Evolutionary conservation across 2,888 invertebrate species (phyloP).

Genomic region (Hirtodrosophila histrioides): DNA sequence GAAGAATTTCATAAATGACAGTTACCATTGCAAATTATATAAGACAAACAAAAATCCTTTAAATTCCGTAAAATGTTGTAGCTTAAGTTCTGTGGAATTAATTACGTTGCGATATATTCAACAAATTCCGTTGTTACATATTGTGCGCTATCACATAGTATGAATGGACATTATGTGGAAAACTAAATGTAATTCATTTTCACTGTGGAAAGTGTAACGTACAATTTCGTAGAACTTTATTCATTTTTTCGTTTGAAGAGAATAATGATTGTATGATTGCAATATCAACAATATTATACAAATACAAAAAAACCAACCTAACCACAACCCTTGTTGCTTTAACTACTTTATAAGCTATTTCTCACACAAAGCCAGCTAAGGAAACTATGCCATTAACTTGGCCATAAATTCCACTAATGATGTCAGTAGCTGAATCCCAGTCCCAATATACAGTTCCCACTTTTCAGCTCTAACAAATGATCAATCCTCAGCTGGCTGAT

Average conservation of each 20-base stretch:
- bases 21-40: too few species aligned
- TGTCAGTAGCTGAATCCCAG: slow-evolving; percentile 24
- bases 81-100: too few species aligned
- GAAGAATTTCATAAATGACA: too few species aligned
- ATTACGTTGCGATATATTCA: too few species aligned
- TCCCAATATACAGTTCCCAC: not conserved
- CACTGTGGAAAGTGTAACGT: too few species aligned
- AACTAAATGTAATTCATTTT: too few species aligned
- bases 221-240: not conserved
- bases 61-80: too few species aligned
- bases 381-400: slow-evolving; percentile 66
- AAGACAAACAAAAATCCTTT: too few species aligned
- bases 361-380: slow-evolving; percentile 21
- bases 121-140: too few species aligned
- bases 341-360: slow-evolving; percentile 46
- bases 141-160: too few species aligned
- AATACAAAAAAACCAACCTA: slow-evolving; percentile 1
- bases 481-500: slow-evolving; percentile 33
- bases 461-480: slow-evolving; percentile 28
- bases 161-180: too few species aligned
- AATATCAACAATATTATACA: not conserved
- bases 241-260: not conserved
- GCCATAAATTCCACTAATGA: slow-evolving; percentile 66
- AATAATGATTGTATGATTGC: slow-evolving; percentile 5
- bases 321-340: slow-evolving; percentile 23